A percentile compares a stretch with the other conserved stretches of the same genome.
Conservation (phyloP, 2,888 invertebrate species). For the Pogonocherus hispidulus region DNA sequence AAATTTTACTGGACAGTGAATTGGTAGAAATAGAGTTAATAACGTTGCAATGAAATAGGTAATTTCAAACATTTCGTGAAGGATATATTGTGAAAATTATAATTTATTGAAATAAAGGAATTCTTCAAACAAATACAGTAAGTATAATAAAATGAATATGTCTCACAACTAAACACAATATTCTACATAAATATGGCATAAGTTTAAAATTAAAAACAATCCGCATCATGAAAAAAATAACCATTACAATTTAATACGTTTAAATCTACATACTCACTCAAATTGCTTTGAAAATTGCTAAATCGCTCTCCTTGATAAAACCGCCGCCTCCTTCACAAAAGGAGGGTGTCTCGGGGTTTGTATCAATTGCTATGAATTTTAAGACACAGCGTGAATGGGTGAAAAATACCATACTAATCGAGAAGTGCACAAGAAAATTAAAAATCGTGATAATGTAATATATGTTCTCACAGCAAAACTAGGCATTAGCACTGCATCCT, state of each 20-base stretch:
- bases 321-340: constrained; percentile 32
- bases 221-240: constrained; percentile 43
- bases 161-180: constrained; percentile 53
- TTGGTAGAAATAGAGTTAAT: too few species aligned
- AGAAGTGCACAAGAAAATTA: constrained; percentile 61
- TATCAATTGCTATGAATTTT: constrained; percentile 60
- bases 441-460: constrained; percentile 55
- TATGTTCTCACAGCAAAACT: constrained; percentile 55
- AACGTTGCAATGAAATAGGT: background rate
- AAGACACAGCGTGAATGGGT: constrained; percentile 68
- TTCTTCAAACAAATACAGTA: constrained; percentile 57
- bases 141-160: constrained; percentile 48
- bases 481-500: constrained; percentile 46
- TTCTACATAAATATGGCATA: constrained; percentile 62
- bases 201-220: constrained; percentile 50
- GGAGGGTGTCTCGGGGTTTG: constrained; percentile 39
- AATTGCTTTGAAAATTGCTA: constrained; percentile 62
- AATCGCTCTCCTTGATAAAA: constrained; percentile 51
- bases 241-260: constrained; percentile 49
- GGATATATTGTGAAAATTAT: constrained; percentile 50
- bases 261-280: constrained; percentile 56
- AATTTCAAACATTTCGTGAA: background rate
- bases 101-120: constrained; percentile 60
- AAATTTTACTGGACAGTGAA: too few species aligned
- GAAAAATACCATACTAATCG: constrained; percentile 60